These are phyloP conservation scores for Microctenopoma steveboyesi DNA, from an alignment of 2,797 vertebrate species.

Conservation along the genomic window DNA sequence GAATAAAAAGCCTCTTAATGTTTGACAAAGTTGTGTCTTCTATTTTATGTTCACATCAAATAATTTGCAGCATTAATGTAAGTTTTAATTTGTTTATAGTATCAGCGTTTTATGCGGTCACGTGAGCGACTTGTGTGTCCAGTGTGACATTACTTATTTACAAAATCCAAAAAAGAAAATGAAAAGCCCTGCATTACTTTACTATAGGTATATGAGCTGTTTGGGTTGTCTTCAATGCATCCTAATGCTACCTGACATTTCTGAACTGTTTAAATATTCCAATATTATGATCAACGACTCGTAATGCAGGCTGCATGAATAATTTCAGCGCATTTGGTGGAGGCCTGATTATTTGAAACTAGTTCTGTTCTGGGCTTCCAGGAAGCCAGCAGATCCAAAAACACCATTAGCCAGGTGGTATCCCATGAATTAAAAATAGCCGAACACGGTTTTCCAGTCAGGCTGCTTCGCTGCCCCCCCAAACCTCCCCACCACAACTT, in stretches of 20 bases:
- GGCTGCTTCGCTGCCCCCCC: slow-evolving; percentile 64
- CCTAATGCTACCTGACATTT: slow-evolving; percentile 76
- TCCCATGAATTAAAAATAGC: slow-evolving; percentile 97
- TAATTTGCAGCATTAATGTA: background rate
- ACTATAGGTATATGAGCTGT: slow-evolving; percentile 40
- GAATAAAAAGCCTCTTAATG: slow-evolving; percentile 42
- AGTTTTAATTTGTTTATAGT: background rate
- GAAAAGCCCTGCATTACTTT: background rate
- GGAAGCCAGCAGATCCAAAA: slow-evolving; percentile 88
- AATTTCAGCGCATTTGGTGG: slow-evolving; percentile 76
- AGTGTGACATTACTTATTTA: background rate
- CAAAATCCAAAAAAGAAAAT: background rate
- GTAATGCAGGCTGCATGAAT: slow-evolving; percentile 81
- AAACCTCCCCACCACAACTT: slow-evolving; percentile 20
- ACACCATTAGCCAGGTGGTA: slow-evolving; percentile 96
- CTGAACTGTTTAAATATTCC: slow-evolving; percentile 76
- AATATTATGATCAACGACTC: slow-evolving; percentile 75
- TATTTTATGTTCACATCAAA: background rate
- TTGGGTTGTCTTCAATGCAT: slow-evolving; percentile 56
- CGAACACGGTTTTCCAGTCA: slow-evolving; percentile 94
- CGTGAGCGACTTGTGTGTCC: background rate
- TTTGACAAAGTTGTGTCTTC: slow-evolving; percentile 28
- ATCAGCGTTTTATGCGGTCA: background rate
- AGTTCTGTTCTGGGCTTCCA: slow-evolving; percentile 74
- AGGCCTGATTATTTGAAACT: slow-evolving; percentile 78